phyloP scores from a whole-genome alignment of 1,140 invertebrate genomes.

The Cyphomyrmex costatus region DNA sequence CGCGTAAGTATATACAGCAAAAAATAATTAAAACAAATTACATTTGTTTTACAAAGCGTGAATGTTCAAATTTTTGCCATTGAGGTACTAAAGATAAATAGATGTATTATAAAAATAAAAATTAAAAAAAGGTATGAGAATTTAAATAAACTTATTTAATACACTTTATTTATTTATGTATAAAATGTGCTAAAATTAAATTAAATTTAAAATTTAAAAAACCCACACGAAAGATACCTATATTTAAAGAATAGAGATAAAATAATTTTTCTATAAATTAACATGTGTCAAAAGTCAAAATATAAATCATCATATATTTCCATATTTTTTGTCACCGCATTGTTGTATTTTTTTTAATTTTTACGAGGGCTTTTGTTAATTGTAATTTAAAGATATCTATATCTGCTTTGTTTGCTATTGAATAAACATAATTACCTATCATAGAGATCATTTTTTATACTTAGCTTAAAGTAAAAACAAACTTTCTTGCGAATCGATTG shows the following conservation, averaged over 20 bases:
- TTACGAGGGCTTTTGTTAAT: background rate
- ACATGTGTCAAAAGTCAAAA: background rate
- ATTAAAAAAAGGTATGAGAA: conserved; percentile 9
- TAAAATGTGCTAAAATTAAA: background rate
- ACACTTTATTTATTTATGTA: background rate
- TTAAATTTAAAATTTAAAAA: background rate
- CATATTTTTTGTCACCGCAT: background rate
- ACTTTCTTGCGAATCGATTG: conserved; percentile 10
- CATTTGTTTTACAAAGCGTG: background rate
- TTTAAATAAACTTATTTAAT: background rate
- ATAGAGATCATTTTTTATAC: conserved; percentile 13
- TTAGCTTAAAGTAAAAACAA: background rate
- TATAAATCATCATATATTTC: background rate
- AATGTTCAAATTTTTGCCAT: background rate
- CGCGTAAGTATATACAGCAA: background rate
- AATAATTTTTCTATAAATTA: background rate
- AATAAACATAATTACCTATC: conserved; percentile 7
- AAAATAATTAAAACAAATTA: background rate
- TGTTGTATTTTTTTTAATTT: too few species aligned
- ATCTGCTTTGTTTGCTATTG: conserved; percentile 6
- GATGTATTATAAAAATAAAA: background rate
- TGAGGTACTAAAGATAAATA: background rate
- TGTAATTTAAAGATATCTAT: background rate
- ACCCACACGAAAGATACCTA: background rate
- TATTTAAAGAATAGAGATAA: background rate